Evolutionary conservation across 1,140 invertebrate species (phyloP), one percentile per base, ranked within the genome.

Genomic region (Araneus ventricosus): DNA sequence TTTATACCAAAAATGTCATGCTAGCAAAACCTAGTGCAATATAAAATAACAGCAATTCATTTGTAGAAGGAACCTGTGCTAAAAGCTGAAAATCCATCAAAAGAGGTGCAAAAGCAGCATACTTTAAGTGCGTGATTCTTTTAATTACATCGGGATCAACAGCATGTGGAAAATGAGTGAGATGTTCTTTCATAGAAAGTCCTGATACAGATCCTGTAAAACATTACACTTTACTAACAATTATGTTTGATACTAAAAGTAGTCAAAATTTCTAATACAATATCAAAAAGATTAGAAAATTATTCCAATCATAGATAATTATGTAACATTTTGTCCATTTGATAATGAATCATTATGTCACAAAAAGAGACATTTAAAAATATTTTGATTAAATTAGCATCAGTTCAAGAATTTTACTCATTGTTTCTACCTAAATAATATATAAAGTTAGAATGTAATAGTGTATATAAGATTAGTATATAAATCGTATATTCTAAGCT

Each of bases 121-220:
- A 92, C 90, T 92, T 91, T 70, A 92, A 39, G 84, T 87, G 90
- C 90, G 86, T 92, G 59, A 92, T 45, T 75, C 84, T 92, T 39
- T 91, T 92, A 86, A 70, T 27, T 27, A 45, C 59, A 63, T 45
- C 80, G 41, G 82, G 24, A 59, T 92, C 59, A 86, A 92, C 41
- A 7, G 39, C 27, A 27, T 85, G 61, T 57, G 84, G 10, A 37
- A 92, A 92, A n/a, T 57, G 61, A n/a, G 39, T 27, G 1, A 63
- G 30, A n/a, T 45, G 22, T 80, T 80, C 34, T 37, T 90, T 39
- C 34, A 39, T 59, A 34, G 87, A 52, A 90, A 89, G 34, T 34
- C 86, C 88, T 75, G 67, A 90, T n/a, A 85, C 22, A 67, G 59
- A 75, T 34, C 90, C 90, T 92, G 67, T 20, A 87, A 92, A 70